Base-by-base conservation (phyloP, 2,797 vertebrate genomes). In the Vespertilio murinus region DNA sequence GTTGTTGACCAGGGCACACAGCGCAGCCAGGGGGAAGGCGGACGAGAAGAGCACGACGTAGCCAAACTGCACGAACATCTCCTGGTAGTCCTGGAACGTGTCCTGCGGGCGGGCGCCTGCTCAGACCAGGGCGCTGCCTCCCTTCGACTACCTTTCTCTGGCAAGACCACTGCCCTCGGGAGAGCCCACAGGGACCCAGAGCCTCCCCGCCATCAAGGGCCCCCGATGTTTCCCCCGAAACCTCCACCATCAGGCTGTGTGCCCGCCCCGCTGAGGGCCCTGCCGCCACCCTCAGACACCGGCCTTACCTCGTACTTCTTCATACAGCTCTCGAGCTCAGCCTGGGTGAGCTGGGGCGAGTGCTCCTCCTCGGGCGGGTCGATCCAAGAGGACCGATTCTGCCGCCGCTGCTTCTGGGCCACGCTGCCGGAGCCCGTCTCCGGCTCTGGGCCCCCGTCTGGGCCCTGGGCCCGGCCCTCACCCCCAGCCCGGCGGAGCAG, bases 51-150 rank as follows among this genome's bases (percentile, higher is more conserved):
- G 99, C 91, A 99, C 99, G 91, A 99, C 99, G 0, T 99, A 99
- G 69, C 99, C 99, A 2, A 99, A 99, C 98, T 99, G 99, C 96
- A 99, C 98, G 93, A 99, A 99, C 99, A 99, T 99, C 98, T 99
- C 99, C 96, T 99, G 99, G 97, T 99, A 99, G 98, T 99, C 99
- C 97, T 99, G 99, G 98, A 99, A 99, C 1, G 99, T 99, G 98
- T 99, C 99, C 99, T 99, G 98, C 1, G 6, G 81, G 54, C 9
- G 0, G 38, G 52, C 1, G 23, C 65, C n/a, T 14, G 23, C 61
- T 17, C 47, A 28, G 73, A 49, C 42, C 49, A 3, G 17, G 22
- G 10, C 10, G 8, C 61, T 56, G 30, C 85, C 61, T 40, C 30
- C 67, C 54, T 49, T 5, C 1, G 78, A 30, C 30, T 8, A 1